phyloP scores from a whole-genome alignment of 1,140 invertebrate species.

The Neodiprion fabricii region DNA sequence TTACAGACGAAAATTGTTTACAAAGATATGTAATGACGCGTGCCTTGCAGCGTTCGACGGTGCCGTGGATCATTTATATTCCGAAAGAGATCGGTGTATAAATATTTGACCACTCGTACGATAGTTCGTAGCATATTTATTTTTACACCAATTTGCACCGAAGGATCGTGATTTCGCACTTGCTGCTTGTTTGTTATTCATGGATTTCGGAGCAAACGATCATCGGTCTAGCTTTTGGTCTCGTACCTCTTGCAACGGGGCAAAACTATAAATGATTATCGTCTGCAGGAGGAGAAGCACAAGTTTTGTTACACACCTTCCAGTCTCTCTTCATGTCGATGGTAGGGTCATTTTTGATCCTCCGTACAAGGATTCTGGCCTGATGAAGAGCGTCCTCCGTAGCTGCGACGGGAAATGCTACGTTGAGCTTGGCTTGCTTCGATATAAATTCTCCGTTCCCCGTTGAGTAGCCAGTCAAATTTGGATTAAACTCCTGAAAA shows the following conservation, averaged over 20 bases:
- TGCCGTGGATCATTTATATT: too few relatives aligned
- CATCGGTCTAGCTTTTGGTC: too few relatives aligned
- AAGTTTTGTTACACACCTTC: conserved; percentile 67
- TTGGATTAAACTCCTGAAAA: conserved; percentile 68
- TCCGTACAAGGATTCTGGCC: conserved; percentile 70
- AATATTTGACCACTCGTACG: background rate
- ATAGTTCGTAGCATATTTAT: background rate
- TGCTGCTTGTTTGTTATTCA: too few relatives aligned
- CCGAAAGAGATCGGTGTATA: too few relatives aligned
- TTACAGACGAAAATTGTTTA: too few relatives aligned
- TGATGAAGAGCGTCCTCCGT: conserved; percentile 76
- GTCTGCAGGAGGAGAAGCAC: too few relatives aligned
- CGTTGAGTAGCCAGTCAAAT: conserved; percentile 71
- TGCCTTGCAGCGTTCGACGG: too few relatives aligned
- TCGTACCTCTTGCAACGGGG: too few relatives aligned
- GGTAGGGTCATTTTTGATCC: conserved; percentile 69
- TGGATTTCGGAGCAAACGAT: too few relatives aligned
- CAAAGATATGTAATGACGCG: too few relatives aligned
- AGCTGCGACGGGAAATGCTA: conserved; percentile 75
- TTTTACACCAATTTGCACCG: background rate
- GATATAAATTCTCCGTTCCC: conserved; percentile 76
- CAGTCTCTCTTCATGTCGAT: conserved; percentile 74
- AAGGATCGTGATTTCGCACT: too few relatives aligned
- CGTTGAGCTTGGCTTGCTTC: conserved; percentile 69
- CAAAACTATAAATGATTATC: too few relatives aligned